Evolutionary conservation across 1,140 invertebrate species (phyloP).

Genomic region (Drosophila fuyamai): DNA sequence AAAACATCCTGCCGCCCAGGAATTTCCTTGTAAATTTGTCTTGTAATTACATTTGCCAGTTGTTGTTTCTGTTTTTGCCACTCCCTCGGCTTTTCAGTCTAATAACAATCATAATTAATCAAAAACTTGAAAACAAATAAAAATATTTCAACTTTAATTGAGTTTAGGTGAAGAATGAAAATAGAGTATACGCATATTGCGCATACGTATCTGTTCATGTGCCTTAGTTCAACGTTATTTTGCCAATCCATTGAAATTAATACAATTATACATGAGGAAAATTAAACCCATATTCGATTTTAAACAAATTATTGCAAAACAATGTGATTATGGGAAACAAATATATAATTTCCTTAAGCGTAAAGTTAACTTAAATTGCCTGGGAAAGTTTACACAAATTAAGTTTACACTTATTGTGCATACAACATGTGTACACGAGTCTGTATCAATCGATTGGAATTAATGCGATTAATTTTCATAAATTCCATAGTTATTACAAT

Average conservation of each 20-base stretch:
- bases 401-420: constrained; percentile 1
- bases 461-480: constrained; percentile 36
- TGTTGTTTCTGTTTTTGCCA: constrained; percentile 18
- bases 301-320: background rate
- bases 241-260: too few species aligned
- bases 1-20: constrained; percentile 45
- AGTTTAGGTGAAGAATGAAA: constrained; percentile 1
- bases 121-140: constrained; percentile 31
- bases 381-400: background rate
- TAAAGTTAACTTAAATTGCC: background rate
- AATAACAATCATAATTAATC: constrained; percentile 76
- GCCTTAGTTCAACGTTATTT: background rate
- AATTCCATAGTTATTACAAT: background rate
- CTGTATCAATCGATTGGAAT: constrained; percentile 5
- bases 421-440: constrained; percentile 5
- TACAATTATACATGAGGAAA: background rate
- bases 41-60: constrained; percentile 70
- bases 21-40: constrained; percentile 75
- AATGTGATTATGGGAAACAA: background rate
- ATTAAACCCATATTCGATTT: background rate
- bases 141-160: constrained; percentile 25
- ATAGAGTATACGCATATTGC: constrained; percentile 10
- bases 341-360: background rate
- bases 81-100: constrained; percentile 29
- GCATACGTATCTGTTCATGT: constrained; percentile 8